Evolutionary conservation across 2,888 invertebrate species (phyloP).

Genomic region (Exephanes ischioxanthus): DNA sequence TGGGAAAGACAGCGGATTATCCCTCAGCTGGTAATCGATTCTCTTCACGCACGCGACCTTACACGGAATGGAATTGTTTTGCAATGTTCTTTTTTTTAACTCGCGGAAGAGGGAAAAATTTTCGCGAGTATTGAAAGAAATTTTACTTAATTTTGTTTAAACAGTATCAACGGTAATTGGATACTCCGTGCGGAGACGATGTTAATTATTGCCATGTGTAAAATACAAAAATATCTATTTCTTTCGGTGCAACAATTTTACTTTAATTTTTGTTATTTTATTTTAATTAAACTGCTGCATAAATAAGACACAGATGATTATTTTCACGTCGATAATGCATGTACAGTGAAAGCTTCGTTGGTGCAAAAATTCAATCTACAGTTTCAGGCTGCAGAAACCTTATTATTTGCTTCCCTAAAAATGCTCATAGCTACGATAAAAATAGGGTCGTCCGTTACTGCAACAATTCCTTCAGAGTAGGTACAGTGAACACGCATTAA

Average conservation of each 20-base stretch:
- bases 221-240: too few relatives aligned
- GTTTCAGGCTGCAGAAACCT: not conserved
- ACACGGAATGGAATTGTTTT: not conserved
- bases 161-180: too few relatives aligned
- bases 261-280: not conserved
- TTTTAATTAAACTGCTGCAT: not conserved
- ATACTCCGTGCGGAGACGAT: too few relatives aligned
- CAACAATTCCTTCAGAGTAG: too few relatives aligned
- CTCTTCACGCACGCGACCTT: conserved; percentile 18
- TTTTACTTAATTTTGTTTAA: too few relatives aligned
- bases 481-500: too few relatives aligned
- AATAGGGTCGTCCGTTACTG: not conserved
- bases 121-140: too few relatives aligned
- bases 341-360: not conserved
- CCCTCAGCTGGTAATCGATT: conserved; percentile 5
- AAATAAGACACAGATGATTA: too few relatives aligned
- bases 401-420: too few relatives aligned
- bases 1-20: not conserved
- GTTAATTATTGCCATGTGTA: too few relatives aligned
- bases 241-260: not conserved
- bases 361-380: not conserved
- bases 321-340: too few relatives aligned
- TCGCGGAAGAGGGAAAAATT: not conserved
- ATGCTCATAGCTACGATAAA: too few relatives aligned
- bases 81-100: not conserved